These are phyloP conservation scores for Bombus huntii DNA, from an alignment of 1,140 invertebrate species.

Conservation along the genomic window DNA sequence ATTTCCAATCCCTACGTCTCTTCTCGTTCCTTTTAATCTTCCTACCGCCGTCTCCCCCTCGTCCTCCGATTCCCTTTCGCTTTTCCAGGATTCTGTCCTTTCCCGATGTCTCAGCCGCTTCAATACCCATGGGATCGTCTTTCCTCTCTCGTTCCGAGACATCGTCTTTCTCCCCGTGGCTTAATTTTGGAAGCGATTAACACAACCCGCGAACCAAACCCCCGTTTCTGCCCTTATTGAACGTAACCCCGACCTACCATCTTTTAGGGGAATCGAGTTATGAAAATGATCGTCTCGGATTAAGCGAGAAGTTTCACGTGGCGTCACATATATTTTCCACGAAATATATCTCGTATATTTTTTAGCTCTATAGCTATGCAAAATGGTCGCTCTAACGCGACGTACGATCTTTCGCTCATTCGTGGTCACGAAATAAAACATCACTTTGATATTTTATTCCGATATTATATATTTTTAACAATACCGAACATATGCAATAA, in stretches of 20 bases:
- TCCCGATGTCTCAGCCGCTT: neutral
- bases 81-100: neutral
- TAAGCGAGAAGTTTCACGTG: neutral
- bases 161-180: neutral
- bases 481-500: too few relatives aligned
- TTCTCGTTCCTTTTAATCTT: neutral
- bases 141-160: neutral
- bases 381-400: neutral
- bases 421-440: neutral
- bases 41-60: too few relatives aligned
- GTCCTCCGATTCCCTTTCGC: neutral
- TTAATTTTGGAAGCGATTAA: slow-evolving; percentile 16
- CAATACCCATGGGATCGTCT: neutral
- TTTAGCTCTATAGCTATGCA: neutral
- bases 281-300: neutral
- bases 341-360: neutral
- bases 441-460: too few relatives aligned
- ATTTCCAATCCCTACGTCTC: neutral
- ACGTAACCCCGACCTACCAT: slow-evolving; percentile 15
- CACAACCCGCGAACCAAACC: neutral
- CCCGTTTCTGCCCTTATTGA: neutral
- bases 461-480: too few relatives aligned
- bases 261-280: slow-evolving; percentile 5
- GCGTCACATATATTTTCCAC: neutral
- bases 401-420: neutral